These are phyloP conservation scores for Drosophila greeni DNA, from an alignment of 2,888 invertebrate species.

Conservation along the genomic window DNA sequence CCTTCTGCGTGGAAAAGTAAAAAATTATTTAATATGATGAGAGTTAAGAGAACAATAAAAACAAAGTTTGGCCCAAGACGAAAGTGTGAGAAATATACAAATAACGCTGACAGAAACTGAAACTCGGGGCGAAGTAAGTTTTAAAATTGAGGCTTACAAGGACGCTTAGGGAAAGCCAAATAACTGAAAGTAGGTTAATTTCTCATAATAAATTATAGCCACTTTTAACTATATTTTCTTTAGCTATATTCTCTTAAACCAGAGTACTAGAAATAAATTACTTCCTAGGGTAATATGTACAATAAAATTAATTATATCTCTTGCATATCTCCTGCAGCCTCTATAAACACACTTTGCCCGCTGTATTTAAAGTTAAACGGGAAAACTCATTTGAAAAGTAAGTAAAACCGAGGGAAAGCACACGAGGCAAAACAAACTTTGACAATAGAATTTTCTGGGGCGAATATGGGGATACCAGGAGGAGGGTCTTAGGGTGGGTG, in stretches of 20 bases:
- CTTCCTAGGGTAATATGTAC: too few species aligned
- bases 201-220: not conserved
- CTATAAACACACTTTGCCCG: slow-evolving; percentile 6
- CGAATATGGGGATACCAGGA: too few species aligned
- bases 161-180: not conserved
- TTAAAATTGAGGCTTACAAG: slow-evolving; percentile 1
- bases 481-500: not conserved
- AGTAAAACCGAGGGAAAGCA: slow-evolving; percentile 17
- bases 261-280: not conserved
- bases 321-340: not conserved
- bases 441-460: slow-evolving; percentile 9
- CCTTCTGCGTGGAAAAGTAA: slow-evolving; percentile 17
- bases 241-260: not conserved
- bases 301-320: not conserved
- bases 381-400: slow-evolving; percentile 32
- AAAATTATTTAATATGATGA: slow-evolving; percentile 53
- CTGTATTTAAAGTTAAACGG: not conserved
- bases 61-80: slow-evolving; percentile 9
- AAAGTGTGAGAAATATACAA: slow-evolving; percentile 11
- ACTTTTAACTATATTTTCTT: not conserved
- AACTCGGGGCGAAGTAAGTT: not conserved
- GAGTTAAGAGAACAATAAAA: slow-evolving; percentile 34
- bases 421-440: slow-evolving; percentile 20
- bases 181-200: not conserved
- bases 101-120: slow-evolving; percentile 4